Percentiles rank a stretch among this genome's conserved stretches.
Evolutionary conservation across 2,797 vertebrate genomes (phyloP).

Genomic region (Anguilla pacifica): DNA sequence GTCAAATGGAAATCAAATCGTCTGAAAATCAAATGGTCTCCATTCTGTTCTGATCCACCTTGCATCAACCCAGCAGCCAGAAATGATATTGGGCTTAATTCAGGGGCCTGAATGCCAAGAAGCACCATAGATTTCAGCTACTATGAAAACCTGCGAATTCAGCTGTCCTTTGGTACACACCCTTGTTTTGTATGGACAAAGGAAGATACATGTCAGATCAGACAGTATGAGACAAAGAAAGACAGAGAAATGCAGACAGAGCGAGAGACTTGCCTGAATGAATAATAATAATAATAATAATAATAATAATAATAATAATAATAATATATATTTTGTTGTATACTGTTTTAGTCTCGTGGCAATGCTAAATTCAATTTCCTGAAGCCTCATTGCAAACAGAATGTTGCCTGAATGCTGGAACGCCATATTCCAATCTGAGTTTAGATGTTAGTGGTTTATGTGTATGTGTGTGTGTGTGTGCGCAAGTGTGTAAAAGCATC

Average conservation of each 20-base stretch:
- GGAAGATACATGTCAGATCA: not conserved
- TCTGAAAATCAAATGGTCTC: not conserved
- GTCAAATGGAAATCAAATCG: not conserved
- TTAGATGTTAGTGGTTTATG: not conserved
- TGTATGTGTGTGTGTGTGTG: not conserved
- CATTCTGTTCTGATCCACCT: not conserved
- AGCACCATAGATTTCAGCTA: not conserved
- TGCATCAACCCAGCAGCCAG: not conserved
- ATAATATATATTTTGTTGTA: not conserved
- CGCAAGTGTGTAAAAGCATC: not conserved
- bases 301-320: not conserved
- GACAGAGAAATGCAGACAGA: not conserved
- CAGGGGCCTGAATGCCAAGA: not conserved
- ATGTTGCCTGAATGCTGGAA: not conserved
- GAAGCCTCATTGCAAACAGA: not conserved
- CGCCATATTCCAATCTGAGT: not conserved
- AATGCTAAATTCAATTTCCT: slow-evolving; percentile 3
- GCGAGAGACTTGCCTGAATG: not conserved
- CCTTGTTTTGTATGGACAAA: not conserved
- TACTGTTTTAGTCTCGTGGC: not conserved
- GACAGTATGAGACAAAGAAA: slow-evolving; percentile 9
- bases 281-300: not conserved
- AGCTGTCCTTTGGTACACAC: not conserved
- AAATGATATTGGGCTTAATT: not conserved
- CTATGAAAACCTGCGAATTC: not conserved